Evolutionary conservation across 2,888 invertebrate genomes (phyloP).

Genomic region (Octodonta nipae): DNA sequence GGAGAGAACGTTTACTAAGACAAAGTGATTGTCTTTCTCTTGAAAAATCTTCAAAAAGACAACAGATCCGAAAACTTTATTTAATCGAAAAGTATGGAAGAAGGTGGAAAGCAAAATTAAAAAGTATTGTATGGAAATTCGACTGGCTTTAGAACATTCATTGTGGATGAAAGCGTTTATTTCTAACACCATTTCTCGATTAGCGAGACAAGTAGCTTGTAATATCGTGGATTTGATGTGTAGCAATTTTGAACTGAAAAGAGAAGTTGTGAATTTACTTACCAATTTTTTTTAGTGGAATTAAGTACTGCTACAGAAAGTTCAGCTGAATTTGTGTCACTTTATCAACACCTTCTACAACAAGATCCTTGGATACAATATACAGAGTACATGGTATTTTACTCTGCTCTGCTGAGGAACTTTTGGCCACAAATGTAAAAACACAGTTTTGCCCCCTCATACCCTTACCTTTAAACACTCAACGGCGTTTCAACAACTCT

Average conservation of each 20-base stretch:
- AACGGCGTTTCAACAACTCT: too few species aligned
- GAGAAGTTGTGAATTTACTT: too few species aligned
- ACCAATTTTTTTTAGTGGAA: too few species aligned
- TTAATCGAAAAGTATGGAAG: slow-evolving; percentile 62
- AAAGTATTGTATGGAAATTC: slow-evolving; percentile 33
- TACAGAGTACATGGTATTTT: slow-evolving; percentile 66
- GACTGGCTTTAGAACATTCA: slow-evolving; percentile 50
- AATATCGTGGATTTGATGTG: slow-evolving; percentile 77
- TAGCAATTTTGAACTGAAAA: slow-evolving; percentile 51
- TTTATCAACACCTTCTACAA: slow-evolving; percentile 74
- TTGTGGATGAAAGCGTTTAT: slow-evolving; percentile 85
- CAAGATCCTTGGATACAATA: slow-evolving; percentile 89
- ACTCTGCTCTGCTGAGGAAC: too few species aligned
- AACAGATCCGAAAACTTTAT: slow-evolving; percentile 39
- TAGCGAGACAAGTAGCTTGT: slow-evolving; percentile 79
- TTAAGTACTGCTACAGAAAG: slow-evolving; percentile 81
- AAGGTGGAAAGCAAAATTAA: slow-evolving; percentile 45
- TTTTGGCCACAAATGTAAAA: too few species aligned
- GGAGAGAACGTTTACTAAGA: too few species aligned
- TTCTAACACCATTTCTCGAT: slow-evolving; percentile 80
- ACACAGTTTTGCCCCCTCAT: too few species aligned
- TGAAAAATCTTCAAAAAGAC: too few species aligned
- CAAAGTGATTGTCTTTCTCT: too few species aligned
- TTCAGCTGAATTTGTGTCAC: slow-evolving; percentile 75
- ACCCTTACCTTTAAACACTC: too few species aligned